Evolutionary conservation across 2,888 invertebrate species (phyloP), one percentile per base, ranked within the genome.

Genomic region (Andricus quercusramuli): DNA sequence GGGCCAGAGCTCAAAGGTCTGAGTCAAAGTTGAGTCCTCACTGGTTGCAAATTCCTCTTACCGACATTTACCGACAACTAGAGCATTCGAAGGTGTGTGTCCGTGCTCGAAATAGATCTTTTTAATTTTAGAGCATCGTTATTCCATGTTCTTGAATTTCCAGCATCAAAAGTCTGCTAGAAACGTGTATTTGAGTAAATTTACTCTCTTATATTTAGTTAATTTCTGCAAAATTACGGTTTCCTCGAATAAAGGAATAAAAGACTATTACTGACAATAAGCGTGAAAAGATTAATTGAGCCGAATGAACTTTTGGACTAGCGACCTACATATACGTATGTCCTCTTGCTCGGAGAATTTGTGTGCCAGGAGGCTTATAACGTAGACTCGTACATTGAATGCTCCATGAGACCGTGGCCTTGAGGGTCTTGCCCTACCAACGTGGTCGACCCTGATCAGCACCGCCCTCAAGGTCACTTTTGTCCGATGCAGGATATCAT

Each of bases 361-460:
- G 51, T 74, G 74, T 74, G 56, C 82, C 83, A 82, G 82, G 82
- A 80, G 80, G 78, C 81, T 79, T 81, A 77, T 51, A 47, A 66
- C 17, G 66, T 67, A 37, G 25, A 32, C 70, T 74, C 56, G 32
- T 74, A 32, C 5, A 56, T 51, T 56, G 74, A 74, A 74, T 74
- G 74, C 74, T 32, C 47, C 25, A 70, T 82, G 86, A 82, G 88
- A n/a, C 51, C 25, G 44, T 82, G 86, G 82, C 89, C 88, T 89
- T 88, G 90, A 87, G 90, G 89, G 88, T 88, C 83, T 89, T 88
- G 87, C 87, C 87, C 89, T 84, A 84, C 86, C 87, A 85, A 84
- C 85, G 83, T 83, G 76, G 80, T 67, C 84, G 87, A 84, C 85
- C 88, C 85, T 85, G 86, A 86, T 86, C 83, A 82, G 82, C 83